These are phyloP conservation scores for Ichneumoninae sp. DNA, from an alignment of 2,888 invertebrate species.

Conservation along the genomic window DNA sequence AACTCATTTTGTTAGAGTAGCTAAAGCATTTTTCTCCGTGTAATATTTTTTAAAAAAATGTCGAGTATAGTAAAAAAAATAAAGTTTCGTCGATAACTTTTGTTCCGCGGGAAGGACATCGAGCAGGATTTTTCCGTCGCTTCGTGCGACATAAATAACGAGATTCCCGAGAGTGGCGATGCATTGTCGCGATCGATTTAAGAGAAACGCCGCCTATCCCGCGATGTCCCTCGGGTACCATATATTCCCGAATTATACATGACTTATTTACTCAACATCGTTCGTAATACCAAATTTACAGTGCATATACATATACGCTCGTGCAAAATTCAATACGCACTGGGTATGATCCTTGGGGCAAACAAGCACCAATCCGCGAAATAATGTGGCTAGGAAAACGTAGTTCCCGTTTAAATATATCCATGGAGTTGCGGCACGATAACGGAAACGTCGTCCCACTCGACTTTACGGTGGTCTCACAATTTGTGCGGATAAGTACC, in stretches of 20 bases:
- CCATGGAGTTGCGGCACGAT: background rate
- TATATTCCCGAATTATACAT: background rate
- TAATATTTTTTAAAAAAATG: background rate
- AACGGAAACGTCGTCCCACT: background rate
- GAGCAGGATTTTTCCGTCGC: background rate
- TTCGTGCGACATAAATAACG: background rate
- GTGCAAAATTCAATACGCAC: background rate
- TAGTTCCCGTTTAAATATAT: background rate
- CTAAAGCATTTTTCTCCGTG: no score
- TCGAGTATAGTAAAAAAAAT: background rate
- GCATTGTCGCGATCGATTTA: background rate
- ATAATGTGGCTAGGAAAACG: slow-evolving; percentile 6
- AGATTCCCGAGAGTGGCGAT: background rate
- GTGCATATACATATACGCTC: background rate
- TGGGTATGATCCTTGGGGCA: background rate
- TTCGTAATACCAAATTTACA: background rate
- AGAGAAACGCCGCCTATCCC: background rate
- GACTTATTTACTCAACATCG: slow-evolving; percentile 1
- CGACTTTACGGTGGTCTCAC: background rate
- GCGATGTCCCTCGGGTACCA: background rate
- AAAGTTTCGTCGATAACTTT: background rate
- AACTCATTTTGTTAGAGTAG: no score
- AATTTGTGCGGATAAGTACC: slow-evolving; percentile 5
- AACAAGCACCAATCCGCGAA: background rate
- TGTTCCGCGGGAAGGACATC: background rate